These are phyloP conservation scores for Centruroides sculpturatus DNA, from an alignment of 1,140 invertebrate genomes.

Conservation along the genomic window DNA sequence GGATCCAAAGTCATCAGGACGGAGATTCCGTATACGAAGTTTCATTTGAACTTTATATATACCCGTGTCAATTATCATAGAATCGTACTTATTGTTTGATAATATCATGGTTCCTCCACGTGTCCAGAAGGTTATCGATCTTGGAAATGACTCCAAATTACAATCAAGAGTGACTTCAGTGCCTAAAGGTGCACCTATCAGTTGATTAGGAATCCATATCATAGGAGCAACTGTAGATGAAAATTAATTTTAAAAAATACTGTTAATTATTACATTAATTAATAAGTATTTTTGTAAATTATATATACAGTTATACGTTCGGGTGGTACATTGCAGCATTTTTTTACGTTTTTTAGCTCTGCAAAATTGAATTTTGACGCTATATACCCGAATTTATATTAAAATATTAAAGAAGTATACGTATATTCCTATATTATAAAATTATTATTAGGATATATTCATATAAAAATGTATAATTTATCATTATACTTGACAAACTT, in stretches of 20 bases:
- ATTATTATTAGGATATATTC: no score
- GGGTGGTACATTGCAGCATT: no score
- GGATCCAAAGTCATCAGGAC: constrained; percentile 53
- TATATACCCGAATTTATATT: no score
- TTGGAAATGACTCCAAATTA: constrained; percentile 25
- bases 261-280: no score
- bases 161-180: constrained; percentile 30
- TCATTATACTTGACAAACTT: no score
- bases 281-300: no score
- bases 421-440: no score
- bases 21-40: constrained; percentile 14
- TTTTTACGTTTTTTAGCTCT: no score
- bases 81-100: constrained; percentile 17
- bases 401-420: no score
- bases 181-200: constrained; percentile 29
- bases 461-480: no score
- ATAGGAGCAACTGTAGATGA: constrained; percentile 28
- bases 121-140: constrained; percentile 20
- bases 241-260: background rate
- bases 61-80: constrained; percentile 7
- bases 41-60: constrained; percentile 16
- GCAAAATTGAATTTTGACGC: no score
- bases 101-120: constrained; percentile 15
- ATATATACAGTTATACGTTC: no score
- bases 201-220: constrained; percentile 33